Evolutionary conservation across 2,797 vertebrate genomes (phyloP), one percentile per base, ranked within the genome.

Genomic region (Anas bernieri): DNA sequence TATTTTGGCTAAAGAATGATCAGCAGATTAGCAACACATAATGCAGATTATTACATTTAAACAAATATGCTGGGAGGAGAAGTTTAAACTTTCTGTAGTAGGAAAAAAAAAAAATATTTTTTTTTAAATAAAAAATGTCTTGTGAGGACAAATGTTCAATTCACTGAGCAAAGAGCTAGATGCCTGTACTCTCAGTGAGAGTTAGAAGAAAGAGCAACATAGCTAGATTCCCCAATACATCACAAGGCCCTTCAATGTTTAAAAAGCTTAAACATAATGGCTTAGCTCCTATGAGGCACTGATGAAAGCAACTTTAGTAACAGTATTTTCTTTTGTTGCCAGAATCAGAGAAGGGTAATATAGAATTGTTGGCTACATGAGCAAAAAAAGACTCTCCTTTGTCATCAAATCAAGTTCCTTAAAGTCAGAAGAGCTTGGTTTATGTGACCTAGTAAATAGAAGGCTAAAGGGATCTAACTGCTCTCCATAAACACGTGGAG

Each of bases 1-100:
- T 89, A 31, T 80, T 95, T 97, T 96, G 93, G 68, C 77, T 83
- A 91, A 80, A 83, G 64, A 87, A 58, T 4, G 18, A 88, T 93
- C 64, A 58, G 6, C 54, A 90, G 50, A 33, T 83, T 91, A 94
- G 50, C 52, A 94, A 52, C 20, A 21, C 55, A 66, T 62, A 81
- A 83, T 72, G 81, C 58, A 85, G 61, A 90, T 69, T 22, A 94
- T 94, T 90, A 87, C 4, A 2, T 84, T 94, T 86, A 77, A 91
- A 82, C 28, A 81, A 83, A 90, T 54, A 77, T 12, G 8, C 45
- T 7, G 7, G 12, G 33, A 88, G 22, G 37, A 77, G 64, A 90
- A 86, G 9, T 89, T 90, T 55, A 72, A 88, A 75, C 17, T 85
- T 64, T 48, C 21, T 41, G 75, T 75, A 67, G 12, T 20, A 45